A percentile compares a stretch with the other conserved stretches of the same genome.
These are phyloP conservation scores for Ellobium chinense DNA, from an alignment of 2,888 invertebrate genomes.

Conservation along the genomic window DNA sequence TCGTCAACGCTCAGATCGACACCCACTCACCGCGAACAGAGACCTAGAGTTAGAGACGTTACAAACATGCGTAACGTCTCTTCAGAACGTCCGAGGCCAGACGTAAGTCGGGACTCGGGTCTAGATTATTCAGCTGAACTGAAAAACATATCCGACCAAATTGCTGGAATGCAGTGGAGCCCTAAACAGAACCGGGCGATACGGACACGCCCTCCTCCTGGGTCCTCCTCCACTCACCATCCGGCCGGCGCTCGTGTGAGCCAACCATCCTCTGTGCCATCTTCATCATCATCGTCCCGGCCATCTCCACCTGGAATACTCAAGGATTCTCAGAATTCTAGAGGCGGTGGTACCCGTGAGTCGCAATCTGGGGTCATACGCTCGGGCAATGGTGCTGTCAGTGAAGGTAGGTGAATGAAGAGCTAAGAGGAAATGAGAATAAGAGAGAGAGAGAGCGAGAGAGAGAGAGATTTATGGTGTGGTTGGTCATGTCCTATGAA, in stretches of 20 bases:
- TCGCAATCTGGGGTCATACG: neutral
- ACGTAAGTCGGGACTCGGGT: constrained; percentile 54
- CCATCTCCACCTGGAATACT: constrained; percentile 31
- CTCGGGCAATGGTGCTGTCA: constrained; percentile 2
- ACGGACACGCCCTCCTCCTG: neutral
- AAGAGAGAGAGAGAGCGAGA: no score
- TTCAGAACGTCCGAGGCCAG: constrained; percentile 9
- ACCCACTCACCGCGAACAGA: neutral
- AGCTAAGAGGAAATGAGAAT: no score
- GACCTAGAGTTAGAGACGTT: constrained; percentile 14
- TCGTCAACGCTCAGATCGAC: neutral
- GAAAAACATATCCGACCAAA: constrained; percentile 65
- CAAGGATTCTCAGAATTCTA: constrained; percentile 21
- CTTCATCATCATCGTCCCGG: constrained; percentile 4
- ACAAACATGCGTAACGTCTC: neutral
- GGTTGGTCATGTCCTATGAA: no score
- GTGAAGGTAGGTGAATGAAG: constrained; percentile 21
- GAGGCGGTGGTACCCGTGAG: neutral
- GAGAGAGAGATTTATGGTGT: no score
- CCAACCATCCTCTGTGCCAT: no score
- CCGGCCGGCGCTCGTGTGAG: no score
- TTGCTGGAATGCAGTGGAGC: constrained; percentile 63
- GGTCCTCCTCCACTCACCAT: neutral
- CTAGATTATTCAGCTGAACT: constrained; percentile 65
- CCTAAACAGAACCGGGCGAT: neutral